Base-by-base conservation (phyloP, 2,888 invertebrate species). In the Erannis defoliaria region DNA sequence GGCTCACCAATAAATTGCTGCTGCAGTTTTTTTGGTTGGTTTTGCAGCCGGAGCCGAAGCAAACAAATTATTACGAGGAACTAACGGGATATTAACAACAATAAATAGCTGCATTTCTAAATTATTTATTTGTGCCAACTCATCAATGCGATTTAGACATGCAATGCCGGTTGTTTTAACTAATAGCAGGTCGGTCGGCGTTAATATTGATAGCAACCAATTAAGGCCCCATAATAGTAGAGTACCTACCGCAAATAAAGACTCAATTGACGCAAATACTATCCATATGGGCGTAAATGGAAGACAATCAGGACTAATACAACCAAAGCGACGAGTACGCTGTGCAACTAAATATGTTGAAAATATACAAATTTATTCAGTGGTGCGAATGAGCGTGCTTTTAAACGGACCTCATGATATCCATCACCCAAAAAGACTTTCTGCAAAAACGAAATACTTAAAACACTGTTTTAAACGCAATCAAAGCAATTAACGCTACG, bases 1-100 rank as follows among this genome's bases (percentile, higher is more conserved):
- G 66, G 56, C 67, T 68, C 69, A 69, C 55, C 73, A 73, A 68
- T 74, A 72, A 76, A 70, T 62, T 67, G 66, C 53, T 48, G 63
- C 65, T 49, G 62, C 60, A 67, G 74, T 70, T 71, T 66, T n/a
- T 59, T 59, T 51, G 31, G 58, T 62, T 49, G 53, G 55, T 60
- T 62, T 70, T 62, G 66, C 53, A 18, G 19, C 62, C 66, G 62
- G 59, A 57, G 18, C n/a, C 46, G 33, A 43, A 46, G 51, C 26
- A 55, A 54, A 38, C 45, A 43, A 37, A 43, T 50, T 19, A 48
- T 59, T 19, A 31, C 31, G 45, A 14, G 51, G 62, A 57, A 70
- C 64, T 71, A 71, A 73, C 73, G 70, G 70, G 56, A 67, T 67
- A 64, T 38, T 40, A 40, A 10, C 42, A 59, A 38, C 31, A 56